Base-by-base conservation (phyloP, 2,888 invertebrate genomes). In the Drosophila meridionalis region DNA sequence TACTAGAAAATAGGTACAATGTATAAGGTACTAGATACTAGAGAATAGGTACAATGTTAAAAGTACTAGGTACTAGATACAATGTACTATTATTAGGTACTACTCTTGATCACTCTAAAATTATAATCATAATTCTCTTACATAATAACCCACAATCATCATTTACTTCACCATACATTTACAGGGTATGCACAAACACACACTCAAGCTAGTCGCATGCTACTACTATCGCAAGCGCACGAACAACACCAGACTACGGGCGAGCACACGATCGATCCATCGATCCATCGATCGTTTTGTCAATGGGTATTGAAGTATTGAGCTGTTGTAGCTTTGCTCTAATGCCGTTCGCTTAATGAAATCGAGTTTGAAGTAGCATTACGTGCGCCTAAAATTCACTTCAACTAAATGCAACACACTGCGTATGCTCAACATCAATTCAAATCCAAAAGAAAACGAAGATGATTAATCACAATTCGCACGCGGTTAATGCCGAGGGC, bases 381-480 rank as follows among this genome's bases (percentile, higher is more conserved):
- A 68, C 34, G 55, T 52, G 56, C 52, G 43, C 34, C 57, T 47
- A 20, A 28, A 55, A 45, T 48, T 53, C 55, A 20, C 69, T 52
- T 34, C 34, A 52, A 52, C 58, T 20, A 38, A 34, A 26, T 76
- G 73, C 74, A 78, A 43, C 72, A 77, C 73, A 52, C 69, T 50
- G 79, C 84, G 82, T 79, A 84, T 80, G 64, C 82, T 68, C 77
- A 77, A 84, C 76, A 64, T 65, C 57, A 59, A 73, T 73, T 68
- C 52, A 61, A 76, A 69, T 59, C 60, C 36, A 30, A 60, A 52
- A 55, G 38, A 56, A 43, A 59, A 45, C 45, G 38, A 52, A 62
- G 72, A 43, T 70, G 63, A 86, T 78, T 83, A 73, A 76, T 88
- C 88, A 88, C 81, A 81, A 86, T 88, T 86, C 84, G 38, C 84